These are phyloP conservation scores for Cantharis lateralis DNA, from an alignment of 2,888 invertebrate genomes.

Conservation along the genomic window DNA sequence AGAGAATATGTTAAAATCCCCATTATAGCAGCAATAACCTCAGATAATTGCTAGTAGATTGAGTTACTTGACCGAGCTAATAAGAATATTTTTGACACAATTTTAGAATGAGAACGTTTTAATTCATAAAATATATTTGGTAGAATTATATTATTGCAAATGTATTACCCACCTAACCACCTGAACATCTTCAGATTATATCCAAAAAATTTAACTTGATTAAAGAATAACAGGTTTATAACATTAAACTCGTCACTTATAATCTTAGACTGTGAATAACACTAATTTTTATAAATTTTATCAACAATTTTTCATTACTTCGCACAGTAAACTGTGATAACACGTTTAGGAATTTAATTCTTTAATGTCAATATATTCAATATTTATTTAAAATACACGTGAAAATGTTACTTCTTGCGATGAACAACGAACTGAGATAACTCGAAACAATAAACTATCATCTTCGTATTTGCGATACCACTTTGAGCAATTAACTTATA, in stretches of 20 bases:
- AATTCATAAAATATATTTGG: background rate
- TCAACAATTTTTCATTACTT: background rate
- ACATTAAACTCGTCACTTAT: background rate
- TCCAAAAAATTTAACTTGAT: background rate
- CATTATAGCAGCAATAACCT: background rate
- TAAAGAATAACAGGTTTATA: background rate
- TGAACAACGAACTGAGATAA: background rate
- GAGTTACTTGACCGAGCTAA: background rate
- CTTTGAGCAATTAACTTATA: background rate
- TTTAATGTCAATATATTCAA: background rate
- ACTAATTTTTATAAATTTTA: background rate
- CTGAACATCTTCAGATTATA: background rate
- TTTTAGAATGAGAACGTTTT: background rate
- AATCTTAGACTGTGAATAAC: background rate
- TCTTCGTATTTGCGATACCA: background rate
- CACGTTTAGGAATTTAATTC: background rate
- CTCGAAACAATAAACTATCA: background rate
- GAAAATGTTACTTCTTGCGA: background rate
- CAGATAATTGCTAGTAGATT: background rate
- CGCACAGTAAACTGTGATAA: background rate
- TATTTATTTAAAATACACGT: background rate
- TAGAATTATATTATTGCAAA: background rate
- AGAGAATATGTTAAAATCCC: background rate
- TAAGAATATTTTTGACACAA: background rate
- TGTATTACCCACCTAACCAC: background rate